phyloP scores from a whole-genome alignment of 2,113 vertebrate species.

The Felis chaus region DNA sequence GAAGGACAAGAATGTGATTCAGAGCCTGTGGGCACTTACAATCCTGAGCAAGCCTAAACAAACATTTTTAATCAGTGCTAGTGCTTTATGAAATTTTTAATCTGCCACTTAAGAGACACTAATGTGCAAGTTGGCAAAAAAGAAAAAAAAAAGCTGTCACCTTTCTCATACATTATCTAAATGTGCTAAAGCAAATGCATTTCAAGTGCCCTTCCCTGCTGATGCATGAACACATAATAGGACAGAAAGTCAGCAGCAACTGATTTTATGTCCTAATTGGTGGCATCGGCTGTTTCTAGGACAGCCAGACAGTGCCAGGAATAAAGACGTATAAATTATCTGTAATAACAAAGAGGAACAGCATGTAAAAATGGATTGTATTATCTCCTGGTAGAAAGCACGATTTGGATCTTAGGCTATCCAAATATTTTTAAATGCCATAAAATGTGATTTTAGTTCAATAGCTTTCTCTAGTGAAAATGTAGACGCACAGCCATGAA shows the following conservation, averaged over 20 bases:
- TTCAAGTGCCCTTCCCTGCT: neutral
- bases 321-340: neutral
- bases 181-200: slow-evolving; percentile 23
- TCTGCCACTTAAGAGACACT: slow-evolving; percentile 58
- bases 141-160: slow-evolving; percentile 44
- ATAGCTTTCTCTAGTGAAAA: slow-evolving; percentile 22
- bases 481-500: neutral
- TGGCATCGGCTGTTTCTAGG: neutral
- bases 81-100: slow-evolving; percentile 63
- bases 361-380: neutral
- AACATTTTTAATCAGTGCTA: slow-evolving; percentile 70
- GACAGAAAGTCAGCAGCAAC: neutral
- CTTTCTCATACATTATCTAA: slow-evolving; percentile 64
- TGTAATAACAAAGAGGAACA: neutral
- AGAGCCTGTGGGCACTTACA: slow-evolving; percentile 38
- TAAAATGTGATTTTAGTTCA: slow-evolving; percentile 4
- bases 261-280: neutral
- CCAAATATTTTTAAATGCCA: neutral
- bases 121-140: slow-evolving; percentile 68
- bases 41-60: slow-evolving; percentile 55
- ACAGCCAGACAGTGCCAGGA: neutral
- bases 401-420: neutral
- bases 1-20: slow-evolving; percentile 52
- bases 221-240: neutral
- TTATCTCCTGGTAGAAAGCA: neutral